Percentiles rank a stretch among this genome's conserved stretches.
These are phyloP conservation scores for Pipa parva DNA, from an alignment of 2,113 vertebrate species.

Conservation along the genomic window DNA sequence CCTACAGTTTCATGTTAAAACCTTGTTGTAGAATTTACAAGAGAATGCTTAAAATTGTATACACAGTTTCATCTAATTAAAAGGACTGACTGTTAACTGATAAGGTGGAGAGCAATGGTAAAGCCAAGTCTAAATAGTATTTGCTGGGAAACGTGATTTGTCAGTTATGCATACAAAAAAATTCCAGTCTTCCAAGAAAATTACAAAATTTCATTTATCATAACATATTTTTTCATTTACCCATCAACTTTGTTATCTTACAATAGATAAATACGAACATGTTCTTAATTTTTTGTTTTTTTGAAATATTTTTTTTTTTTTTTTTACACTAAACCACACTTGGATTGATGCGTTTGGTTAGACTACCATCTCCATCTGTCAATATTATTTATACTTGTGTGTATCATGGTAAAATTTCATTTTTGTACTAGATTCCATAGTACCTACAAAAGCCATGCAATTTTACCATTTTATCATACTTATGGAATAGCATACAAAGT, in stretches of 20 bases:
- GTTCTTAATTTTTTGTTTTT: conserved; percentile 58
- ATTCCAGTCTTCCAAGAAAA: conserved; percentile 86
- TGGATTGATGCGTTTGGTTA: conserved; percentile 83
- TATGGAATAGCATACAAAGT: conserved; percentile 98
- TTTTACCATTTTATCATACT: conserved; percentile 88
- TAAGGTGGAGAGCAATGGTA: conserved; percentile 84
- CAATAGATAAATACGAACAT: conserved; percentile 82
- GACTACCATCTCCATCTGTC: conserved; percentile 77
- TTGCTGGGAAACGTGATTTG: conserved; percentile 89
- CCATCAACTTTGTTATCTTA: conserved; percentile 77
- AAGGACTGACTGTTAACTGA: conserved; percentile 85
- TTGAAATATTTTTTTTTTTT: conserved; percentile 43
- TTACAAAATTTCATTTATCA: conserved; percentile 83
- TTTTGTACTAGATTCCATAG: conserved; percentile 79
- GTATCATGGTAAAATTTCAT: conserved; percentile 82
- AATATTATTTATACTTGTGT: conserved; percentile 78
- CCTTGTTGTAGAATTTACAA: conserved; percentile 86
- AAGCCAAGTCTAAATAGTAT: conserved; percentile 91
- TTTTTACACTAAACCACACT: conserved; percentile 83
- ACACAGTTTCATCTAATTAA: conserved; percentile 91
- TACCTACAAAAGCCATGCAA: conserved; percentile 89
- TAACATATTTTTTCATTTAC: conserved; percentile 90
- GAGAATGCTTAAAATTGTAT: conserved; percentile 92
- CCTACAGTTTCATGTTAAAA: conserved; percentile 95
- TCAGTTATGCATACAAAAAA: conserved; percentile 92